These are phyloP conservation scores for Mercenaria mercenaria DNA, from an alignment of 1,140 invertebrate genomes.

Conservation along the genomic window DNA sequence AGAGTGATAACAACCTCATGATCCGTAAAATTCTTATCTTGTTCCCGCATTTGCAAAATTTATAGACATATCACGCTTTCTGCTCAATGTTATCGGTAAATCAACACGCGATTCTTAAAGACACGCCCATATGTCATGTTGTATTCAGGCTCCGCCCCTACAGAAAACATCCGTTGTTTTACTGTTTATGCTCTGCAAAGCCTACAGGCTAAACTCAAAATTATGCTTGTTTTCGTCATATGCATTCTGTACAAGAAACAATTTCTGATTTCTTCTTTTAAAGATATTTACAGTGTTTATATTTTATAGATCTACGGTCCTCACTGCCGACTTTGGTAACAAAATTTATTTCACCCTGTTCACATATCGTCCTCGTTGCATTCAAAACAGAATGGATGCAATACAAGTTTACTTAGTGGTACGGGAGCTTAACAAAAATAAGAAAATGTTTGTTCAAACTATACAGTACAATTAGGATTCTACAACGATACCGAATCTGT, in stretches of 20 bases:
- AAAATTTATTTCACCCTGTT: too few species aligned
- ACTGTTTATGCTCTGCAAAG: background rate
- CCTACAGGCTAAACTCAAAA: background rate
- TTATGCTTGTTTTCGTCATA: background rate
- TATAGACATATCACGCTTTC: slow-evolving; percentile 19
- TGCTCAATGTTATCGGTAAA: background rate
- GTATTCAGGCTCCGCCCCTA: background rate
- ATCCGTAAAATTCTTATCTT: slow-evolving; percentile 44
- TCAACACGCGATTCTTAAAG: background rate
- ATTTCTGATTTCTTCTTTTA: background rate
- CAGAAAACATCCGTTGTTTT: background rate
- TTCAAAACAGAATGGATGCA: background rate
- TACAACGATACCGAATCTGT: background rate
- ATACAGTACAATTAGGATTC: background rate
- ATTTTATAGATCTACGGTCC: too few species aligned
- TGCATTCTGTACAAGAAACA: background rate
- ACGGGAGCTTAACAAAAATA: background rate
- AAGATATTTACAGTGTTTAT: too few species aligned
- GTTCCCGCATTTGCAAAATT: slow-evolving; percentile 26
- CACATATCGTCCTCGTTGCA: background rate
- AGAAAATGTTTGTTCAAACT: background rate
- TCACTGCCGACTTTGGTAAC: too few species aligned
- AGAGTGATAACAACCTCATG: slow-evolving; percentile 6
- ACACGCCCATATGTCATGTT: background rate
- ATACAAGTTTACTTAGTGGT: background rate